Base-by-base conservation (phyloP, 2,888 invertebrate genomes). In the Cepaea hortensis region DNA sequence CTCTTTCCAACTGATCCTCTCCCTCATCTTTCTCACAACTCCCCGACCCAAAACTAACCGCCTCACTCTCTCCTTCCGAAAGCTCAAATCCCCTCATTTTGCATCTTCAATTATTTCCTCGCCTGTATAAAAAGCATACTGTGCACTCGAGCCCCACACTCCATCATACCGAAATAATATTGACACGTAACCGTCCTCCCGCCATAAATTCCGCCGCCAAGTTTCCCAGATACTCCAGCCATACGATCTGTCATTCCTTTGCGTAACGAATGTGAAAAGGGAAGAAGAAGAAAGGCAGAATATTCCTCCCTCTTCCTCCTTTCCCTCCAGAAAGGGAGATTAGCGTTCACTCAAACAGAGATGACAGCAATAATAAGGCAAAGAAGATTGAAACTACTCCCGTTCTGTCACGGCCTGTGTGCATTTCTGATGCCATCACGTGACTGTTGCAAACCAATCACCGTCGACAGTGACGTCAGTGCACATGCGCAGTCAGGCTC, bases 401-500 rank as follows among this genome's bases (percentile, higher is more conserved):
- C 23, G 62, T n/a, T 6, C 35, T 23, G 35, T 20, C 20, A 13
- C 13, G 23, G 80, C 62, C 62, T 80, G 35, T 80, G 80, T 62
- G 80, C 80, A 80, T 80, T 62, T 35, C 80, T 62, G 35, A 80
- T 80, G 80, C 6, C n/a, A 9, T 62, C 80, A 62, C 65, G 80
- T 80, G 80, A 80, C 80, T 65, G 80, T 23, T 62, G 80, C 15
- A 3, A 62, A 15, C 80, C 48, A 62, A 50, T 55, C 35, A 23
- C 3, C 55, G 35, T 13, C 20, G 9, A 18, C 35, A 4, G 13
- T 80, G 80, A 80, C 80, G 80, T 55, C 61, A 65, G 18, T 80
- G 62, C 80, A 62, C 80, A 80, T 80, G 80, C 80, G 80, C 80
- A 80, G 61, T 73, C 23, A 23, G 73, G 23, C n/a, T 13, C 23